These are phyloP conservation scores for Scytalopus superciliaris DNA, from an alignment of 2,113 vertebrate species.

Conservation along the genomic window DNA sequence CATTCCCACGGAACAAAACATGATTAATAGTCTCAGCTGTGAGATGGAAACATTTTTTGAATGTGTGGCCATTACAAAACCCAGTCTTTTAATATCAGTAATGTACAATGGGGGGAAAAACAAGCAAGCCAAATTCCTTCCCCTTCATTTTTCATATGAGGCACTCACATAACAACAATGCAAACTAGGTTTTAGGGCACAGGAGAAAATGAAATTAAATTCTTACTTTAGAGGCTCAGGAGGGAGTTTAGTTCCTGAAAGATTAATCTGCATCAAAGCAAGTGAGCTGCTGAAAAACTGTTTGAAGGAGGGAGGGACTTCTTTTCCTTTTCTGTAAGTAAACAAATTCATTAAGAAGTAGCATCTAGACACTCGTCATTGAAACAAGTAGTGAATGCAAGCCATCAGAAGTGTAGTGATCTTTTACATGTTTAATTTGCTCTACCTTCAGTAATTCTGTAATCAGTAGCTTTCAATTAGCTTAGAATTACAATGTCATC, in stretches of 20 bases:
- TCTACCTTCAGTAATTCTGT: not conserved
- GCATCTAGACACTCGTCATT: not conserved
- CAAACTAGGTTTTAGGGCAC: not conserved
- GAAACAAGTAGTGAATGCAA: not conserved
- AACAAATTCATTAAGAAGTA: not conserved
- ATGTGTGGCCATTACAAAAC: not conserved
- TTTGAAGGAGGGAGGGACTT: conserved; percentile 91
- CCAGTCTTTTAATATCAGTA: not conserved
- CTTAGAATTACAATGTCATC: conserved; percentile 31
- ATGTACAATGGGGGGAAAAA: not conserved
- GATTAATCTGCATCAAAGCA: conserved; percentile 87
- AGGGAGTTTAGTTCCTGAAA: conserved; percentile 94
- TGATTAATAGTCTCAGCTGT: not conserved
- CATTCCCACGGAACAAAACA: not conserved
- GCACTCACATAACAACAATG: not conserved
- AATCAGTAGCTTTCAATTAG: conserved; percentile 41
- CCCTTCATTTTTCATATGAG: not conserved
- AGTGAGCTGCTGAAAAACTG: conserved; percentile 95
- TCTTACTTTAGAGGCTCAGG: conserved; percentile 95
- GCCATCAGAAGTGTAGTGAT: not conserved
- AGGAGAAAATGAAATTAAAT: conserved; percentile 27
- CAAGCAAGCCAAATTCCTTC: not conserved
- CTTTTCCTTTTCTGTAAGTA: conserved; percentile 89
- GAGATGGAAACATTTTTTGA: not conserved
- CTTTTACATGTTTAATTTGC: conserved; percentile 11